phyloP scores from a whole-genome alignment of 1,140 invertebrate genomes.

The Drosophila persimilis region DNA sequence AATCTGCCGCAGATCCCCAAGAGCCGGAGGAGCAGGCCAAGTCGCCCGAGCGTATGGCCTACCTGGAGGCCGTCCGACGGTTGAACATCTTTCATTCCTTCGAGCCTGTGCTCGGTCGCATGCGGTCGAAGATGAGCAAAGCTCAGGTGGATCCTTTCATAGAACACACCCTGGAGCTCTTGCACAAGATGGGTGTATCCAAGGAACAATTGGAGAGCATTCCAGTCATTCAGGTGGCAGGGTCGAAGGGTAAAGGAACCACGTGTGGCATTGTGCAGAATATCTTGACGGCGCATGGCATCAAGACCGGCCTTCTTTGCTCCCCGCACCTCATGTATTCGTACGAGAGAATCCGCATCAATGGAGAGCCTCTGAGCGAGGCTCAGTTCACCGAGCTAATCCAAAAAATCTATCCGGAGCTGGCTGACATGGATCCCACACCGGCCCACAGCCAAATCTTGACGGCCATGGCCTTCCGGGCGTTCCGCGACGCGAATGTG shows the following conservation, averaged over 20 bases:
- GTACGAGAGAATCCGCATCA: conserved; percentile 94
- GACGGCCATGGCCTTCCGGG: conserved; percentile 95
- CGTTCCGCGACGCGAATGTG: conserved; percentile 93
- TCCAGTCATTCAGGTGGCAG: conserved; percentile 66
- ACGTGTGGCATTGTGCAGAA: conserved; percentile 96
- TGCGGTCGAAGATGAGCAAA: conserved; percentile 11
- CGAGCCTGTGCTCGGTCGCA: conserved; percentile 31
- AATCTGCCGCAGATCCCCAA: not conserved
- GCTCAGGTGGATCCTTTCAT: conserved; percentile 38
- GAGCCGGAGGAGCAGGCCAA: conserved; percentile 21
- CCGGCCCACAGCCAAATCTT: conserved; percentile 97
- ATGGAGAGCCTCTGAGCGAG: conserved; percentile 90
- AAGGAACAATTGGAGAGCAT: conserved; percentile 33
- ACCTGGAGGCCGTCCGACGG: conserved; percentile 43
- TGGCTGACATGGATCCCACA: conserved; percentile 87
- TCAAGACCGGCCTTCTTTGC: conserved; percentile 96
- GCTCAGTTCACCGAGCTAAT: conserved; percentile 92
- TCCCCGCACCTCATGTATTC: conserved; percentile 97
- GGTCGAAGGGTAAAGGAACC: conserved; percentile 85
- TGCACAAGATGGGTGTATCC: conserved; percentile 38
- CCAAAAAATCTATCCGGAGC: conserved; percentile 89
- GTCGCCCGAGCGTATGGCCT: conserved; percentile 49
- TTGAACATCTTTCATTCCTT: conserved; percentile 51
- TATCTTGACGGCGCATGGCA: conserved; percentile 93
- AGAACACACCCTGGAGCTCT: conserved; percentile 50